These are phyloP conservation scores for Crypturellus tataupa DNA, from an alignment of 2,797 vertebrate species.

Conservation along the genomic window DNA sequence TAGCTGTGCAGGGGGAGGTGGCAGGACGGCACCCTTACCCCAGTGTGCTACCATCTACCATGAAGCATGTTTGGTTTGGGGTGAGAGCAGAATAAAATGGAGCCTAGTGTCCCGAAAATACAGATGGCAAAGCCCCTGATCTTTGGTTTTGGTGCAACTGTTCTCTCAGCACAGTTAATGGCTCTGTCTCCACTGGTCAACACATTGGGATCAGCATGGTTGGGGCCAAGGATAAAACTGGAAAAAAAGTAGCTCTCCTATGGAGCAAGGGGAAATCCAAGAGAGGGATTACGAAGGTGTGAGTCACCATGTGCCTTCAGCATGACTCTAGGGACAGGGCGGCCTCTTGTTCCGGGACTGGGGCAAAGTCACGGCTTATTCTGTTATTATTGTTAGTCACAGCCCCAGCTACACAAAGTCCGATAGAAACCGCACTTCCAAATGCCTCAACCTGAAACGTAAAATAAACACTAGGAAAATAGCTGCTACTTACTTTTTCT, in stretches of 20 bases:
- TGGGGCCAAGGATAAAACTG: background rate
- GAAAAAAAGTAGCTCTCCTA: background rate
- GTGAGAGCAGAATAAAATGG: background rate
- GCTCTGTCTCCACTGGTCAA: background rate
- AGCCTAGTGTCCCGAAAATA: background rate
- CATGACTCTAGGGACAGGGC: conserved; percentile 53
- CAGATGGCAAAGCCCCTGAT: background rate
- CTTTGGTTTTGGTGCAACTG: background rate
- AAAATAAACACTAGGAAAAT: conserved; percentile 60
- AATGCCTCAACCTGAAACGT: conserved; percentile 63
- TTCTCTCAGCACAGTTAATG: fast-evolving
- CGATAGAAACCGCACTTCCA: conserved; percentile 34
- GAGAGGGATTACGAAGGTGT: background rate
- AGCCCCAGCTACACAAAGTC: conserved; percentile 40
- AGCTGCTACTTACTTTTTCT: conserved; percentile 48
- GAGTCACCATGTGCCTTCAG: conserved; percentile 54
- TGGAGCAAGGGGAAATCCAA: conserved; percentile 24
- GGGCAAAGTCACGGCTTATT: conserved; percentile 27
- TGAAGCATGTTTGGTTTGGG: fast-evolving
- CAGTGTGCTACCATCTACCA: fast-evolving
- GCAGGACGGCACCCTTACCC: background rate
- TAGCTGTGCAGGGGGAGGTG: background rate
- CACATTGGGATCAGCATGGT: background rate
- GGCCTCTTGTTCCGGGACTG: conserved; percentile 52
- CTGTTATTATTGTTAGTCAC: conserved; percentile 58